A percentile compares a stretch with the other conserved stretches of the same genome.
Evolutionary conservation across 2,888 invertebrate species (phyloP).

Genomic region (Abscondita cerata): DNA sequence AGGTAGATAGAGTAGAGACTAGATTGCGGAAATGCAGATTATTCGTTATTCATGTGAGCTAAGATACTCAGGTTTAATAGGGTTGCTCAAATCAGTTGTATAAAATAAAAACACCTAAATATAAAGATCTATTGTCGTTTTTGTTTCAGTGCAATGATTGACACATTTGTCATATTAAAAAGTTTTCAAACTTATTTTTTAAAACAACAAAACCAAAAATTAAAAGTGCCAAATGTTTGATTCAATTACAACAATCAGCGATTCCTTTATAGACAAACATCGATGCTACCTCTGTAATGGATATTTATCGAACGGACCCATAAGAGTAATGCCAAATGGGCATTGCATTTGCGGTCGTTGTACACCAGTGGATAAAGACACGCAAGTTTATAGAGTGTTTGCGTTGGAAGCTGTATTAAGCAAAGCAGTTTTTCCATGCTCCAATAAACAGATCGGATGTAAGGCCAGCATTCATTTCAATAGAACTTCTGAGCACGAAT

Average conservation of each 20-base stretch:
- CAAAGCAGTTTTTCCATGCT: constrained; percentile 7
- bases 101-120: too few relatives aligned
- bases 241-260: constrained; percentile 23
- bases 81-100: too few relatives aligned
- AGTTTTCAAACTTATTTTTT: too few relatives aligned
- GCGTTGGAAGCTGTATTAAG: constrained; percentile 4
- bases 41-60: too few relatives aligned
- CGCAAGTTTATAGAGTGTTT: constrained; percentile 1
- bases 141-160: too few relatives aligned
- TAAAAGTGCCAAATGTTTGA: constrained; percentile 4
- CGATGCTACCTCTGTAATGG: constrained; percentile 50
- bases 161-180: too few relatives aligned
- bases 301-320: constrained; percentile 52
- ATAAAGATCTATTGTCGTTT: too few relatives aligned
- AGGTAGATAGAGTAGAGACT: too few relatives aligned
- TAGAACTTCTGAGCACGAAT: constrained; percentile 4
- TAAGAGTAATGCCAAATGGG: constrained; percentile 49
- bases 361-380: constrained; percentile 11
- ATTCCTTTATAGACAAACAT: constrained; percentile 41
- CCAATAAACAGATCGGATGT: constrained; percentile 2
- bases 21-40: too few relatives aligned
- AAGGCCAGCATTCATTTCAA: background rate
- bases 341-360: constrained; percentile 53
- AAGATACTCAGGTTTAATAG: too few relatives aligned
- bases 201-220: constrained; percentile 20